Percentiles rank a stretch among this genome's conserved stretches.
These are phyloP conservation scores for Cydia amplana DNA, from an alignment of 1,140 invertebrate species.

Conservation along the genomic window DNA sequence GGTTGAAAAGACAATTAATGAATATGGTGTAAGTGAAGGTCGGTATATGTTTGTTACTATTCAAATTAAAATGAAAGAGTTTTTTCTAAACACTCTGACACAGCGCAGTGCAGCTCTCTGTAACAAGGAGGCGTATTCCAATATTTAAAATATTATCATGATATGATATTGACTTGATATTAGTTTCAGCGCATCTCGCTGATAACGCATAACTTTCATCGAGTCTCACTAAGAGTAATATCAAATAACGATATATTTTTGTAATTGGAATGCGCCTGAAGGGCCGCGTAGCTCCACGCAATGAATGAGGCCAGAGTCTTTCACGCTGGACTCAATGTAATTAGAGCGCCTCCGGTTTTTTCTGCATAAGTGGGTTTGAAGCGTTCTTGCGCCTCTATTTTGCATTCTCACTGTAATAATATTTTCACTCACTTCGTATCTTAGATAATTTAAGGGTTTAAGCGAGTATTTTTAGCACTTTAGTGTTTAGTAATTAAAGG, in stretches of 20 bases:
- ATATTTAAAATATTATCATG: background rate
- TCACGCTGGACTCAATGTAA: conserved; percentile 66
- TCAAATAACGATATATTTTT: conserved; percentile 11
- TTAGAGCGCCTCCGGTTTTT: conserved; percentile 62
- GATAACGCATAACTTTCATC: background rate
- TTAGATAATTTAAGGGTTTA: background rate
- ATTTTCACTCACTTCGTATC: conserved; percentile 26
- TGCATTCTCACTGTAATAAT: conserved; percentile 40
- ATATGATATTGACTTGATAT: background rate
- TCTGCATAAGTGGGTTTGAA: conserved; percentile 62
- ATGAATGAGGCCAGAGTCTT: conserved; percentile 57
- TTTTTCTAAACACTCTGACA: conserved; percentile 4
- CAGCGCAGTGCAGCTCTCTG: background rate
- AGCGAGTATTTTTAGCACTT: background rate
- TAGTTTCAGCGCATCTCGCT: background rate
- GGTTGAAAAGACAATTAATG: background rate
- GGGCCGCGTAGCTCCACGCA: conserved; percentile 39
- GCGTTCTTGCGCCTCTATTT: conserved; percentile 52
- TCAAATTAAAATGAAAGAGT: conserved; percentile 15
- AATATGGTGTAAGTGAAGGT: background rate
- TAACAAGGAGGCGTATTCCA: conserved; percentile 6
- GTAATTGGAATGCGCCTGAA: conserved; percentile 26
- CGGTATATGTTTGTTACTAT: conserved; percentile 1
- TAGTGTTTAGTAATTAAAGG: too few species aligned
- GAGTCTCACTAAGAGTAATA: background rate